Base-by-base conservation (phyloP, 2,888 invertebrate genomes). In the Nysson spinosus region DNA sequence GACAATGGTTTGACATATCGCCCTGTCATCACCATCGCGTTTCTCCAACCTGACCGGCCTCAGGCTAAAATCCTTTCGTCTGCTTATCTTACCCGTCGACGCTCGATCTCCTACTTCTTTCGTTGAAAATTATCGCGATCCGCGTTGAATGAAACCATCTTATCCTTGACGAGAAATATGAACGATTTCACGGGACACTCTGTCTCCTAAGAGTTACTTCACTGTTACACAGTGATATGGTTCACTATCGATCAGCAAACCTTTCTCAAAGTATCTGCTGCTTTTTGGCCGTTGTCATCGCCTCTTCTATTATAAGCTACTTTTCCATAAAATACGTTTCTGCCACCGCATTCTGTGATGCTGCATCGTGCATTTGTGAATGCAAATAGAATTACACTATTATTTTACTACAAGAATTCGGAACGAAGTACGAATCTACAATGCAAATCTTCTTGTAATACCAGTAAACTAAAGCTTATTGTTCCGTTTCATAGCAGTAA, bases 1-100 rank as follows among this genome's bases (percentile, higher is more conserved):
- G 80, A 83, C 83, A 83, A 83, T 83, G 76, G 76, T 80, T 76
- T 83, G 83, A 83, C 83, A 78, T 82, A 83, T 83, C 81, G 77
- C 71, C 78, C 81, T 82, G 83, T 83, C 83, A 83, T 81, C 80
- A 70, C 72, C 83, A 82, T 71, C 71, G 64, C 72, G 51, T 72
- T 52, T 57, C 75, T 60, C 62, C 69, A 52, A 42, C 68, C 67
- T 73, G 69, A 66, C 73, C 71, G 62, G 65, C 65, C 73, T 44
- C 60, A 22, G 55, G 58, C 44, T 35, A 39, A 46, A 75, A 71
- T 72, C 71, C 66, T 74, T 62, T 49, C 69, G 66, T 61, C 69
- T 75, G 72, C 78, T 79, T 75, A 75, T 78, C 76, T 76, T 64
- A 63, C 52, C 40, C 60, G 55, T 49, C 65, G 44, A 63, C 51